A percentile compares a stretch with the other conserved stretches of the same genome.
Evolutionary conservation across 2,797 vertebrate species (phyloP).

Genomic region (Sebastiscus albofasciatus): DNA sequence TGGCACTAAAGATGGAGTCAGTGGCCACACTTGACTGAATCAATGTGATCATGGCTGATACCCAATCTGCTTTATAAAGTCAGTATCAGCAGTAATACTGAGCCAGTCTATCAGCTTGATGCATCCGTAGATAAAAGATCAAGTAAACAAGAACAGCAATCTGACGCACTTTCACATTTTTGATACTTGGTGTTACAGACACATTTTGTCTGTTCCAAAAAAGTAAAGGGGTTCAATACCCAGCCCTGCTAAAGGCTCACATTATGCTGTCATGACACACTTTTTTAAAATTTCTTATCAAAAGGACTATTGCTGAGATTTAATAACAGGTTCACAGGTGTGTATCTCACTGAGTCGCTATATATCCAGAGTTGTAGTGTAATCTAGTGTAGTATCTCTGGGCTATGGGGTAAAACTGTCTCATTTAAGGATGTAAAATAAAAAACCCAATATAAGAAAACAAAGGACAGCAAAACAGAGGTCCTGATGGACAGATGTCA

Average conservation of each 20-base stretch:
- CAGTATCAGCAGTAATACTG: background rate
- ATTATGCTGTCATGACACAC: background rate
- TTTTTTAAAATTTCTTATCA: background rate
- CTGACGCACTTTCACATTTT: background rate
- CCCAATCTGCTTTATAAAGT: background rate
- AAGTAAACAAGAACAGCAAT: background rate
- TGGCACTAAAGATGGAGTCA: background rate
- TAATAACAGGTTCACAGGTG: background rate
- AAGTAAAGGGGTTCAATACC: background rate
- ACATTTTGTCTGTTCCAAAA: background rate
- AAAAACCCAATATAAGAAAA: background rate
- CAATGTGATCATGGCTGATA: background rate
- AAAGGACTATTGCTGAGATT: background rate
- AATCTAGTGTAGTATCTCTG: background rate
- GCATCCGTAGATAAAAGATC: background rate
- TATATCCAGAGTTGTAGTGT: background rate
- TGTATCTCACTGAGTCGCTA: background rate
- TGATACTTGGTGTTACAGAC: background rate
- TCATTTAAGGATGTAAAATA: background rate
- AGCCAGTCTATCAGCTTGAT: background rate
- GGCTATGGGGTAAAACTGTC: background rate
- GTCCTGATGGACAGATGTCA: background rate
- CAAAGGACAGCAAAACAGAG: background rate
- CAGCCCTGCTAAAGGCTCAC: background rate
- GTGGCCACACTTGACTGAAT: accelerated